Percentiles rank a stretch among this genome's conserved stretches.
These are phyloP conservation scores for Poeciliopsis turneri DNA, from an alignment of 2,797 vertebrate genomes.

Conservation along the genomic window DNA sequence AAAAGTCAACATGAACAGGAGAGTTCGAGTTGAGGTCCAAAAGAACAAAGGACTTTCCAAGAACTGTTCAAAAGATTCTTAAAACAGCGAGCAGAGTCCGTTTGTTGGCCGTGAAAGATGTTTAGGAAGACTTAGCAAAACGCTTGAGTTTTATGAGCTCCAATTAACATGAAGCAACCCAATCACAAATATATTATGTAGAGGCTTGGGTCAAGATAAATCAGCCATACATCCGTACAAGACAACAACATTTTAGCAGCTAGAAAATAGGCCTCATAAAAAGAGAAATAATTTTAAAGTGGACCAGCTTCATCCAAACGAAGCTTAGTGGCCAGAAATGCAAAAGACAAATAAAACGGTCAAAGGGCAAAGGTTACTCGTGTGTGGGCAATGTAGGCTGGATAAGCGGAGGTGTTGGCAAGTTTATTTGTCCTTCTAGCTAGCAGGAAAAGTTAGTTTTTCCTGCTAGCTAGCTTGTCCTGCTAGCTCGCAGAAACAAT, in stretches of 20 bases:
- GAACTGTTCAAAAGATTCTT: neutral
- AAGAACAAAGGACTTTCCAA: slow-evolving; percentile 4
- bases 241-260: neutral
- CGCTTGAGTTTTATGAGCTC: neutral
- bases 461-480: no score
- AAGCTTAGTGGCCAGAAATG: no score
- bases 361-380: no score
- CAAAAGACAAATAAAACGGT: no score
- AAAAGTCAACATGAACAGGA: neutral
- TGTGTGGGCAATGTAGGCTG: no score
- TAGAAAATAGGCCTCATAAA: neutral
- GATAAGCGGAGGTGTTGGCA: no score
- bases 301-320: neutral
- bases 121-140: slow-evolving; percentile 1
- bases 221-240: neutral
- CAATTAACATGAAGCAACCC: no score
- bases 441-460: no score
- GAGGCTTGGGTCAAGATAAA: neutral
- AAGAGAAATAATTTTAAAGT: no score
- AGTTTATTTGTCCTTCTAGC: no score
- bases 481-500: neutral
- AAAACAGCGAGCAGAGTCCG: neutral
- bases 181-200: neutral
- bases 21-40: slow-evolving; percentile 6
- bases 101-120: slow-evolving; percentile 1